Percentiles rank a stretch among this genome's conserved stretches.
Evolutionary conservation across 2,888 invertebrate genomes (phyloP).

Genomic region (Ashinkailepas kermadecensis): DNA sequence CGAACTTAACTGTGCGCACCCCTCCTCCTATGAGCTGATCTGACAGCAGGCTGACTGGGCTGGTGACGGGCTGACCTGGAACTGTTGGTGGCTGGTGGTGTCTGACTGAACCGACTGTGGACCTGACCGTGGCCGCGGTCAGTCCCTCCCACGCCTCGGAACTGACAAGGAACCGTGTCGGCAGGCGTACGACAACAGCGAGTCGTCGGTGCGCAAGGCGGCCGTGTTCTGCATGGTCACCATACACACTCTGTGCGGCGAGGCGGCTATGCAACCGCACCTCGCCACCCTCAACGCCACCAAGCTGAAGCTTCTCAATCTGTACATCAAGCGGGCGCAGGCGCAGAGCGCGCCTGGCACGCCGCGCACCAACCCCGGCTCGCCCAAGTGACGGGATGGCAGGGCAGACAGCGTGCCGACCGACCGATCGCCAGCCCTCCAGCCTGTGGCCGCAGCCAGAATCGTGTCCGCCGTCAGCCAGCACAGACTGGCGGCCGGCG

Average conservation of each 20-base stretch:
- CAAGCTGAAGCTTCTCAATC: conserved; percentile 75
- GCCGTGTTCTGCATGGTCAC: conserved; percentile 97
- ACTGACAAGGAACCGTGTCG: conserved; percentile 28
- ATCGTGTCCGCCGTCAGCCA: too few relatives aligned
- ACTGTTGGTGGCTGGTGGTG: too few relatives aligned
- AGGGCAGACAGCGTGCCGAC: neutral
- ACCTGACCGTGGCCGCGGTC: too few relatives aligned
- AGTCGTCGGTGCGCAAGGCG: conserved; percentile 89
- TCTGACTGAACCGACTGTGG: too few relatives aligned
- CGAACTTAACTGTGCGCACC: too few relatives aligned
- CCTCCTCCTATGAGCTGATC: too few relatives aligned
- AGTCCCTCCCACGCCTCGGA: too few relatives aligned
- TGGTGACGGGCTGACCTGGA: too few relatives aligned
- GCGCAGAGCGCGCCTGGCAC: conserved; percentile 32
- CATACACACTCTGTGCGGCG: conserved; percentile 79
- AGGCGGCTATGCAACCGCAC: conserved; percentile 72
- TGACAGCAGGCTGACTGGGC: too few relatives aligned
- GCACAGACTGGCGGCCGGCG: too few relatives aligned
- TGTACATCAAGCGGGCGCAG: conserved; percentile 61
- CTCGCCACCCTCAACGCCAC: conserved; percentile 74
- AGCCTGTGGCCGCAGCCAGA: too few relatives aligned
- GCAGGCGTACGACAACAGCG: conserved; percentile 81
- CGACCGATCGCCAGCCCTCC: neutral
- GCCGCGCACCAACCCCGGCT: conserved; percentile 33
- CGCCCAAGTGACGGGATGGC: conserved; percentile 27